These are phyloP conservation scores for Zelostemma sp. DNA, from an alignment of 1,140 invertebrate species.

Conservation along the genomic window DNA sequence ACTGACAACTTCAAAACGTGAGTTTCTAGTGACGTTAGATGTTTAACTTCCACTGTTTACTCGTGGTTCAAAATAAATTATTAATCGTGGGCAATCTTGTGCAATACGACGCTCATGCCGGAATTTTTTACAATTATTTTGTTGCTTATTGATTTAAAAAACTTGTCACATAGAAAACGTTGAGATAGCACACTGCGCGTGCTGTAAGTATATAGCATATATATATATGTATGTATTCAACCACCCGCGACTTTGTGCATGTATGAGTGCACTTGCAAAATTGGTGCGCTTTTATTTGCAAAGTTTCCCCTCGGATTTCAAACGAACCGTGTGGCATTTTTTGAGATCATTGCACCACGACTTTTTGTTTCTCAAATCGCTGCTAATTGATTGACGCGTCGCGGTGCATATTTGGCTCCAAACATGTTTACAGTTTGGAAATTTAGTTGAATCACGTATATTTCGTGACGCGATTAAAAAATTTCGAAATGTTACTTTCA, in stretches of 20 bases:
- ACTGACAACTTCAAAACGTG: constrained; percentile 68
- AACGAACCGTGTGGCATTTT: not conserved
- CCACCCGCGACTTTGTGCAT: constrained; percentile 43
- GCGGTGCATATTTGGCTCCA: not conserved
- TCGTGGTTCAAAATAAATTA: constrained; percentile 36
- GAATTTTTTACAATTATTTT: constrained; percentile 1
- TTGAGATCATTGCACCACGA: not conserved
- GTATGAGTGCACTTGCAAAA: constrained; percentile 26
- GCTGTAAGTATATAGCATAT: constrained; percentile 28
- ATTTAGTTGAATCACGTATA: too few relatives aligned
- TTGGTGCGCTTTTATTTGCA: not conserved
- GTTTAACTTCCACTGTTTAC: constrained; percentile 20
- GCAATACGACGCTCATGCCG: constrained; percentile 11
- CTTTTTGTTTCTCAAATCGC: not conserved
- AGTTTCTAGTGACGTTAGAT: constrained; percentile 61
- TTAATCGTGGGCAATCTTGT: constrained; percentile 9
- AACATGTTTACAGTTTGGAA: too few relatives aligned
- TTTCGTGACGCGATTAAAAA: too few relatives aligned
- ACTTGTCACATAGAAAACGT: constrained; percentile 47
- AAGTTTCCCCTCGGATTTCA: too few relatives aligned
- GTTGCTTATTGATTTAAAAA: constrained; percentile 23
- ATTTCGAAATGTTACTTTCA: too few relatives aligned
- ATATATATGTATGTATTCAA: constrained; percentile 45
- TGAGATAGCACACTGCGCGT: constrained; percentile 50
- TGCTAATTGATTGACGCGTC: not conserved